phyloP scores from a whole-genome alignment of 2,888 invertebrate genomes.

The Agrochola lota region DNA sequence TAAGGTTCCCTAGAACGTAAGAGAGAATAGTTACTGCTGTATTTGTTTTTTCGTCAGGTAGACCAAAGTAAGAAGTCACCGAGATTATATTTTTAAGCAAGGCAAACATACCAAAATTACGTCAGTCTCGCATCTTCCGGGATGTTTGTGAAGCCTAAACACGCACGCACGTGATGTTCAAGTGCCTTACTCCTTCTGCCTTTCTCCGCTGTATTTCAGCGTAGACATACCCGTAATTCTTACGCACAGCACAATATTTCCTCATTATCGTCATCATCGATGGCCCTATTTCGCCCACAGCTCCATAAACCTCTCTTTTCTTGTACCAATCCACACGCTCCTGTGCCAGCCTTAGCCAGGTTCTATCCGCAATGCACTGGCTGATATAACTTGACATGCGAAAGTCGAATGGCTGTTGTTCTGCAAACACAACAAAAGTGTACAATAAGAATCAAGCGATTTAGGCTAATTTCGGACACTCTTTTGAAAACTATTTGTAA shows the following conservation, averaged over 20 bases:
- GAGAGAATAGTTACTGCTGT: background rate
- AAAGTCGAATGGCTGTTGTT: background rate
- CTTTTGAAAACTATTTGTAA: background rate
- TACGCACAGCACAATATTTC: background rate
- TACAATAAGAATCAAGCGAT: background rate
- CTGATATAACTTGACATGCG: background rate
- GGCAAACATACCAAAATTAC: background rate
- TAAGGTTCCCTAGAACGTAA: background rate
- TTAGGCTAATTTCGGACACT: background rate
- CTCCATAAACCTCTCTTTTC: background rate
- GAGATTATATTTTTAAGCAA: background rate
- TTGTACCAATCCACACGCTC: background rate
- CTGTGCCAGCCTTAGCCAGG: background rate
- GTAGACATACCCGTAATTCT: background rate
- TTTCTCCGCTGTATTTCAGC: background rate
- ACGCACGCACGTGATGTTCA: background rate
- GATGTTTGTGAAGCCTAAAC: background rate
- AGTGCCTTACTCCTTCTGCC: background rate
- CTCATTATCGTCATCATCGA: background rate
- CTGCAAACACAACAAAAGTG: background rate
- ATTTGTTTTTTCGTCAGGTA: background rate
- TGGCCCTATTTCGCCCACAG: background rate
- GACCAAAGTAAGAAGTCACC: background rate
- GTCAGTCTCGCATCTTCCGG: background rate
- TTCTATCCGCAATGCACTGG: background rate